Percentiles rank a stretch among this genome's conserved stretches.
Conservation (phyloP, 2,888 invertebrate genomes). For the Diplolepis rosae region DNA sequence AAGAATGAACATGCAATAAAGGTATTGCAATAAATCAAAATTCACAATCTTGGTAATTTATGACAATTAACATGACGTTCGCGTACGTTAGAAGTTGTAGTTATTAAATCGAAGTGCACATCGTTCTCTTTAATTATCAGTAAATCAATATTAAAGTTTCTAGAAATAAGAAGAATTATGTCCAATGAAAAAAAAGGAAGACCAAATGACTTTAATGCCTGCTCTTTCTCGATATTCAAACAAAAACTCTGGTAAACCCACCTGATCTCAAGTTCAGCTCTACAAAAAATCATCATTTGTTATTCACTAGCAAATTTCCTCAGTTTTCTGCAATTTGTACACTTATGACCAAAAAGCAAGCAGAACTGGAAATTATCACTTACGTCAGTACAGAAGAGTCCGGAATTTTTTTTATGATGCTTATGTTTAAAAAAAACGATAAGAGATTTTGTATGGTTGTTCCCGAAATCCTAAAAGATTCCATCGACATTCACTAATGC, state of each 20-base stretch:
- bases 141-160: not conserved
- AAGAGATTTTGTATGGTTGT: too few relatives aligned
- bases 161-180: not conserved
- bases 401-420: too few relatives aligned
- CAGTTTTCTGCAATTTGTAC: conserved; percentile 4
- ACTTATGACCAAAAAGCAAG: not conserved
- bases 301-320: not conserved
- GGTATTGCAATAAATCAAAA: not conserved
- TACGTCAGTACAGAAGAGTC: too few relatives aligned
- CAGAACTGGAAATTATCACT: not conserved
- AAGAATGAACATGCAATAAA: too few relatives aligned
- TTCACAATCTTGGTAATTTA: not conserved
- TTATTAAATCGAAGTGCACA: too few relatives aligned
- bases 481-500: too few relatives aligned
- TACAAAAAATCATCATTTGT: not conserved
- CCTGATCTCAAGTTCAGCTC: not conserved
- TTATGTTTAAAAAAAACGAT: too few relatives aligned
- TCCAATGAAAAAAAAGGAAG: not conserved
- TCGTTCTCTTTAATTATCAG: not conserved
- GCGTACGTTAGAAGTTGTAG: too few relatives aligned
- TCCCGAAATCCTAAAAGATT: too few relatives aligned
- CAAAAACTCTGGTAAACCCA: not conserved
- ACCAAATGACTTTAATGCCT: not conserved
- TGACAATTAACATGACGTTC: not conserved
- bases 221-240: not conserved